Percentiles rank a stretch among this genome's conserved stretches.
These are phyloP conservation scores for Orestias chungarensis DNA, from an alignment of 2,797 vertebrate genomes.

Conservation along the genomic window DNA sequence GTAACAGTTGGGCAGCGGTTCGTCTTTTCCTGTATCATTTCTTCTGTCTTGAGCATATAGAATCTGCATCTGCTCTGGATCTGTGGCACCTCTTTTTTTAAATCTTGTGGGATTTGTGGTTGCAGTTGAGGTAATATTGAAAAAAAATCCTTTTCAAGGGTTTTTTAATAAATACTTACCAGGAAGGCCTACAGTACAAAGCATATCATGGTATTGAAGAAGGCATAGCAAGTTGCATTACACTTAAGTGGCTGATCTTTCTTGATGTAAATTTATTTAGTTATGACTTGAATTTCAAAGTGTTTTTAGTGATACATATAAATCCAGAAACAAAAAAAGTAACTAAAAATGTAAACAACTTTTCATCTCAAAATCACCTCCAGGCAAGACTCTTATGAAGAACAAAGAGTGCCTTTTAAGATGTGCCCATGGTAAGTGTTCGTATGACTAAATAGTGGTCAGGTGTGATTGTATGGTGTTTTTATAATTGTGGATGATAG, in stretches of 20 bases:
- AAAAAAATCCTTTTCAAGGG: not conserved
- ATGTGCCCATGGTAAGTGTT: constrained; percentile 31
- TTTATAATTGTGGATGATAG: constrained; percentile 63
- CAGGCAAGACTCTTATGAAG: constrained; percentile 21
- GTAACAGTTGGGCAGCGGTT: not conserved
- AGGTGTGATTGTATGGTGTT: constrained; percentile 38
- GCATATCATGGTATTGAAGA: not conserved
- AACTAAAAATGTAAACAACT: constrained; percentile 24
- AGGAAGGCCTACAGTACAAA: not conserved
- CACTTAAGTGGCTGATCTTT: constrained; percentile 38
- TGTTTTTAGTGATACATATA: constrained; percentile 23
- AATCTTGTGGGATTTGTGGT: no score
- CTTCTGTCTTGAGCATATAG: not conserved
- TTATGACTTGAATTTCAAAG: constrained; percentile 24
- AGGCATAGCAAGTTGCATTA: constrained; percentile 40
- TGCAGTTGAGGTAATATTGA: no score
- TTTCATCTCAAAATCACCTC: constrained; percentile 12
- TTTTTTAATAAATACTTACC: not conserved
- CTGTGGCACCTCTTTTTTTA: no score
- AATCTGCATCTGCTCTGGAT: no score
- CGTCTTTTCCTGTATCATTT: not conserved
- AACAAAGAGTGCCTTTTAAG: constrained; percentile 39
- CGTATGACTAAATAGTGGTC: constrained; percentile 19
- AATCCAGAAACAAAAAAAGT: no score
- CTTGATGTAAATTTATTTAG: constrained; percentile 25